phyloP scores from a whole-genome alignment of 1,140 invertebrate species.

The Drosophila eugracilis region DNA sequence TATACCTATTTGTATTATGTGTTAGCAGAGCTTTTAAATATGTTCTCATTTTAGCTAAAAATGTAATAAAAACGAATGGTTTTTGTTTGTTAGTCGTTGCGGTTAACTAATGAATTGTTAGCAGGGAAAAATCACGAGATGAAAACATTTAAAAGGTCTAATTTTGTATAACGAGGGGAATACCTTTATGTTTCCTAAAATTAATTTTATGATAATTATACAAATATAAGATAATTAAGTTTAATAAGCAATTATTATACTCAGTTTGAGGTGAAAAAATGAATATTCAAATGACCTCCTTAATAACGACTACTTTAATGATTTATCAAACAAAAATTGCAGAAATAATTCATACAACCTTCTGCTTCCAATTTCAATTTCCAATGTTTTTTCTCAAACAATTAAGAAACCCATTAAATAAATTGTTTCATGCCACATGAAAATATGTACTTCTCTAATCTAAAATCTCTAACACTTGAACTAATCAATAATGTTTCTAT shows the following conservation, averaged over 20 bases:
- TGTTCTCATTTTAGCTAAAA: constrained; percentile 46
- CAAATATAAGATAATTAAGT: not conserved
- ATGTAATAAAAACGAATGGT: constrained; percentile 38
- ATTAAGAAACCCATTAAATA: not conserved
- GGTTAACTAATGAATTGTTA: constrained; percentile 62
- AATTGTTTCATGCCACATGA: not conserved
- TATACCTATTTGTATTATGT: too few species aligned
- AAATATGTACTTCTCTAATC: not conserved
- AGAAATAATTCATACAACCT: too few species aligned
- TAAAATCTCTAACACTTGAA: not conserved
- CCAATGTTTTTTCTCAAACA: not conserved
- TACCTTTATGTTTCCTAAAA: not conserved
- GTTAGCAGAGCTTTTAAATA: constrained; percentile 27
- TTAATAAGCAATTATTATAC: not conserved
- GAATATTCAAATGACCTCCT: too few species aligned
- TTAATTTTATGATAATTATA: not conserved
- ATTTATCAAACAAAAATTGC: too few species aligned
- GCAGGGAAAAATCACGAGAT: constrained; percentile 22
- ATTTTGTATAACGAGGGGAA: not conserved
- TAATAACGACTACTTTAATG: too few species aligned
- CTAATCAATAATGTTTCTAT: not conserved
- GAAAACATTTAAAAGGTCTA: constrained; percentile 9
- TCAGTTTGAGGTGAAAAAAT: too few species aligned
- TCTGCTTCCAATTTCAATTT: too few species aligned
- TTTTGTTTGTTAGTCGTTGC: constrained; percentile 21